Conservation (phyloP, 2,113 vertebrate species). For the Megalops atlanticus region DNA sequence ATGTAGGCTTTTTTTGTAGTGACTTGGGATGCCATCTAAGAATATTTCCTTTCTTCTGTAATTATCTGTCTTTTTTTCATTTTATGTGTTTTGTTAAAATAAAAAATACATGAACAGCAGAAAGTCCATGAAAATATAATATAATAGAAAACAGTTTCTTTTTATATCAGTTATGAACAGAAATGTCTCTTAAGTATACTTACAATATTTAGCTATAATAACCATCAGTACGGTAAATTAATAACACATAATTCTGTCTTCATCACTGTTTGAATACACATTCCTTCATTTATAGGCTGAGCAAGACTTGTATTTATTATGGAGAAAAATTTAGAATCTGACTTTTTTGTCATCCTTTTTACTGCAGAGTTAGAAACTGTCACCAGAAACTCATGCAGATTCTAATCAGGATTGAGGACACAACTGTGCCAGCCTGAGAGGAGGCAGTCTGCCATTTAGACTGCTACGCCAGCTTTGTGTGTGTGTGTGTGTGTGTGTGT, state of each 20-base stretch:
- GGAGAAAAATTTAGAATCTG: background rate
- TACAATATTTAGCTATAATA: no score
- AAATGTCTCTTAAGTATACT: background rate
- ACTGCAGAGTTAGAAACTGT: background rate
- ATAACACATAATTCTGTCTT: no score
- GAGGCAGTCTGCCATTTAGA: background rate
- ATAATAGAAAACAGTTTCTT: no score
- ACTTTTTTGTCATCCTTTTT: background rate
- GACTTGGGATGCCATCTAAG: background rate
- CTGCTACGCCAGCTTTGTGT: background rate
- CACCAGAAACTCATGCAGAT: background rate
- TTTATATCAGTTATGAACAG: no score
- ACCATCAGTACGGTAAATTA: no score
- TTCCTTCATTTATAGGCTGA: no score
- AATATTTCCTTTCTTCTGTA: background rate
- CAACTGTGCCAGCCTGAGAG: background rate
- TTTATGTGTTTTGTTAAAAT: background rate
- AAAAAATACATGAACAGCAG: background rate
- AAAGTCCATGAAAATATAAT: no score
- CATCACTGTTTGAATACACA: no score
- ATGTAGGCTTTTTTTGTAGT: background rate
- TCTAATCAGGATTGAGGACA: background rate
- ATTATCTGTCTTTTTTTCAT: background rate
- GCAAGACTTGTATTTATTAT: no score
- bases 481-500: constrained; percentile 8